Evolutionary conservation across 1,140 invertebrate species (phyloP), one percentile per base, ranked within the genome.

Genomic region (Fopius arisanus): DNA sequence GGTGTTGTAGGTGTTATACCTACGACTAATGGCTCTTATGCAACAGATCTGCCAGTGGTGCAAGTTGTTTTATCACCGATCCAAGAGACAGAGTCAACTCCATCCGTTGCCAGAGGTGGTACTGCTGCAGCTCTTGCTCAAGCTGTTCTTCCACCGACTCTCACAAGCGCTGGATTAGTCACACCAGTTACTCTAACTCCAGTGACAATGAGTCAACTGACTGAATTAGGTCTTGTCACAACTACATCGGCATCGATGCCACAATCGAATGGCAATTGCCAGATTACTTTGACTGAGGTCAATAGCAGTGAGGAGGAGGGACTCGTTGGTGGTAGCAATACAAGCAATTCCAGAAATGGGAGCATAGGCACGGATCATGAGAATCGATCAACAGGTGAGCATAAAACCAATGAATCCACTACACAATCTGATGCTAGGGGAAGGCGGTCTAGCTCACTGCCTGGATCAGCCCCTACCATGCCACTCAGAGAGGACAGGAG

Each of bases 11-110:
- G 93, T 33, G 91, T 92, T 86, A 90, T 92, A 37, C 85, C 88
- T 10, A 62, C 54, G 14, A 77, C 85, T 77, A 85, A 83, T 70
- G 84, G 84, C 3, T 82, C 89, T 43, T 92, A 92, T 78, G 88
- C 90, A 41, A 89, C 89, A 16, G 91, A 93, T 72, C 85, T 93
- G n/a, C 92, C 93, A 0, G 91, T 94, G 0, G 90, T 94, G 1
- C 92, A 94, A 79, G 93, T 95, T 16, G 91, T 95, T 1, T 84
- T 95, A 21, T 94, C 94, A 2, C 93, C 94, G 0, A 96, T 95
- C 93, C 85, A 86, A 91, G 77, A 88, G 72, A 76, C 86, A 0
- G 94, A 95, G 76, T 91, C 92, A 40, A 93, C 92, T 14, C 88
- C 94, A 16, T 90, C 92, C 75, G 90, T 91, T 1, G 91, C 92